Evolutionary conservation across 2,113 vertebrate genomes (phyloP), one percentile per base, ranked within the genome.

Genomic region (Vidua macroura): DNA sequence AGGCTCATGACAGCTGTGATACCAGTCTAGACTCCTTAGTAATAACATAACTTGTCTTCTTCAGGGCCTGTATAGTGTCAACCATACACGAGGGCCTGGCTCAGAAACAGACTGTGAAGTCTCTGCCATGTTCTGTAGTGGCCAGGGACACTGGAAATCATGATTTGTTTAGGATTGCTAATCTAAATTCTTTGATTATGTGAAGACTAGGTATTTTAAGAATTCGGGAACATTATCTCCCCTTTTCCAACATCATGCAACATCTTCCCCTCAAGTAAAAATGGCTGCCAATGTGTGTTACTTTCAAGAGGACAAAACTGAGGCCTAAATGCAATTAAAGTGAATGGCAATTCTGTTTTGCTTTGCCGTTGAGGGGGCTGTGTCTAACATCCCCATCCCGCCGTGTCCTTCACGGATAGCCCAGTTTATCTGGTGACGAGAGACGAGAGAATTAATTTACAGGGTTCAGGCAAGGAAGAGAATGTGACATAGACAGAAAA

Each of bases 291-390:
- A 30, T 4, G 18, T 16, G 64, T 33, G 5, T 30, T 31, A 21
- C 35, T 75, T 43, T n/a, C 19, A 12, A 59, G 31, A 58, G 16
- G 33, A 52, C 49, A 68, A 39, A 46, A 52, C 15, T 3, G 28
- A 43, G 31, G 33, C 18, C 48, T 30, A 53, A 37, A 58, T 6
- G 21, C 44, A 39, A 19, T 22, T 39, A 11, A 55, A 68, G 70
- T 4, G 1, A 30, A 13, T 1, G 8, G 8, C 12, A 44, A 37
- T 75, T 70, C 55, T 43, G 13, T 7, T 2, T 7, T 2, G 5
- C 43, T 62, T 23, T 28, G 77, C 24, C 9, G 25, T 4, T 20
- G 49, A 39, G 23, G 30, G 6, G 11, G 16, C 58, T 33, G 35
- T 33, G 41, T 15, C 23, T 21, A 21, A 2, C 6, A 31, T 2